Percentiles rank a stretch among this genome's conserved stretches.
phyloP scores from a whole-genome alignment of 2,113 vertebrate genomes.

The Balaenoptera acutorostrata region DNA sequence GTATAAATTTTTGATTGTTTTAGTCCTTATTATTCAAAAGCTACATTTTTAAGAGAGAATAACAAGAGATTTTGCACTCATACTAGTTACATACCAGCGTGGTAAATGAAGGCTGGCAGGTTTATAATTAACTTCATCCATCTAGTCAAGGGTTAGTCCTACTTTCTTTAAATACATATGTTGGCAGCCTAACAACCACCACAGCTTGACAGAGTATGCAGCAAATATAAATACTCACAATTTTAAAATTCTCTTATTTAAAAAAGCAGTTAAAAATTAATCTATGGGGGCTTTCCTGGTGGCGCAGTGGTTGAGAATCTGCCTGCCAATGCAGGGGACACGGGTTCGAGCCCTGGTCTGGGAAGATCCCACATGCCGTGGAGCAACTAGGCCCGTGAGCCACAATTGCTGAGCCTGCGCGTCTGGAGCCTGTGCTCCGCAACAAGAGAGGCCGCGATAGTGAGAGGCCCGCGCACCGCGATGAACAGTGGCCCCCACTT shows the following conservation, averaged over 20 bases:
- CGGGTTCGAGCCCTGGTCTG: too few relatives aligned
- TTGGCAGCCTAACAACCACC: neutral
- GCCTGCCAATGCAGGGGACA: too few relatives aligned
- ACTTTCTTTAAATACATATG: neutral
- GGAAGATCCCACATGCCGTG: too few relatives aligned
- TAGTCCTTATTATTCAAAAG: neutral
- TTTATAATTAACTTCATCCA: neutral
- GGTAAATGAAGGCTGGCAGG: neutral
- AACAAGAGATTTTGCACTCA: neutral
- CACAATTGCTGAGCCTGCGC: too few relatives aligned
- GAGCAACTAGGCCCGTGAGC: too few relatives aligned
- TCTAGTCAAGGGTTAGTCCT: neutral
- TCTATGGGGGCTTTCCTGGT: neutral
- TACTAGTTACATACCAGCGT: neutral
- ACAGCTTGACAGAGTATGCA: neutral
- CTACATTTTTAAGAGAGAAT: neutral
- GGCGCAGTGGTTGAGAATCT: too few relatives aligned
- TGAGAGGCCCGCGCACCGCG: too few relatives aligned
- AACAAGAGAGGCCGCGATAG: too few relatives aligned
- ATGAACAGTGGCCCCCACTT: too few relatives aligned
- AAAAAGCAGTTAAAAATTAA: neutral
- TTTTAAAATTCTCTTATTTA: neutral
- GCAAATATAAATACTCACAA: neutral
- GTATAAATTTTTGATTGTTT: neutral
- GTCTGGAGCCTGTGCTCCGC: too few relatives aligned